phyloP scores from a whole-genome alignment of 2,113 vertebrate genomes.

The Paratilapia polleni region DNA sequence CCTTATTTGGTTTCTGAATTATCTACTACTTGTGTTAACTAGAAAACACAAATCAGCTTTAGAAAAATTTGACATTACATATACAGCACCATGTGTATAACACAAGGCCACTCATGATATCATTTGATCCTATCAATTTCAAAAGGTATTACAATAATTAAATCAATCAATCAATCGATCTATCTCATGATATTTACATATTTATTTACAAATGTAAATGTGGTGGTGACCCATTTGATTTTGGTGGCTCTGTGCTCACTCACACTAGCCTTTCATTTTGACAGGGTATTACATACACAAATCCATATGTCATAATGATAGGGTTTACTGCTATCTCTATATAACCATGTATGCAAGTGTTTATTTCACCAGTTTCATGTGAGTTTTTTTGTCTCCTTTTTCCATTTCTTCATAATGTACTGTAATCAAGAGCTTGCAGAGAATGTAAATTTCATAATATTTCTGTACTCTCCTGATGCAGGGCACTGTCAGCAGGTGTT shows the following conservation, averaged over 20 bases:
- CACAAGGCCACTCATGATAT: too few species aligned
- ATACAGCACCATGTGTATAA: too few species aligned
- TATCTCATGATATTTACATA: background rate
- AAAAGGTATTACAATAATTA: too few species aligned
- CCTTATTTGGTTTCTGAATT: too few species aligned
- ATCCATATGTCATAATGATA: too few species aligned
- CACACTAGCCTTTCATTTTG: background rate
- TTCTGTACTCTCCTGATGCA: background rate
- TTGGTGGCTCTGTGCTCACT: background rate
- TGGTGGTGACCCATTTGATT: too few species aligned
- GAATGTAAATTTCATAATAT: background rate
- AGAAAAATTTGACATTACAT: too few species aligned
- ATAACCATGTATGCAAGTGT: background rate
- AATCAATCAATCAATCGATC: too few species aligned
- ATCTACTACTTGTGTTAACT: too few species aligned
- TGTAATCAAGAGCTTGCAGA: background rate
- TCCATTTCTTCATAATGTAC: background rate
- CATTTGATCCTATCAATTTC: too few species aligned
- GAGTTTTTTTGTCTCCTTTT: background rate
- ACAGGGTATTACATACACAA: background rate
- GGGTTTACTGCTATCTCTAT: background rate
- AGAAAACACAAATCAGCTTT: too few species aligned
- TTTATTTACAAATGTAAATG: background rate
- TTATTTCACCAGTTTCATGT: background rate
- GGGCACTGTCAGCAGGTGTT: conserved; percentile 2